phyloP scores from a whole-genome alignment of 2,888 invertebrate species.

The Panopea generosa region DNA sequence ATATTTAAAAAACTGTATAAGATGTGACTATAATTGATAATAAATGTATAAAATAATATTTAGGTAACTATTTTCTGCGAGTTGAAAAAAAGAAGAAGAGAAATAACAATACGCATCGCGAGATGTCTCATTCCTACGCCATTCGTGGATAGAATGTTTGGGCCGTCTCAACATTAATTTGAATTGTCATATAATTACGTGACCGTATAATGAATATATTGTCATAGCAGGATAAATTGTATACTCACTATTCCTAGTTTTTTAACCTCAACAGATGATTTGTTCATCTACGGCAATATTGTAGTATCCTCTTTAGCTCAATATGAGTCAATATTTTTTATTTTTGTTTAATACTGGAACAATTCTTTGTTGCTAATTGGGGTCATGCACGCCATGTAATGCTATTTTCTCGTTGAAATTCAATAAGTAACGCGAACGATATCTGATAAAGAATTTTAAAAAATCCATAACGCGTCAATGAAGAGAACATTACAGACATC shows the following conservation, averaged over 20 bases:
- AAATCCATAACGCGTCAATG: conserved; percentile 2
- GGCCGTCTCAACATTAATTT: conserved; percentile 1
- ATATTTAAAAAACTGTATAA: conserved; percentile 1
- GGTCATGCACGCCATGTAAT: conserved; percentile 1
- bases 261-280: not conserved
- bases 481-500: conserved; percentile 1
- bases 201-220: conserved; percentile 1
- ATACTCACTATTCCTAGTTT: conserved; percentile 3
- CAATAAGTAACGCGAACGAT: conserved; percentile 2
- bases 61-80: conserved; percentile 1
- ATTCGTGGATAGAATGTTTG: conserved; percentile 1
- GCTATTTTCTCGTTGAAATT: conserved; percentile 3
- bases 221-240: not conserved
- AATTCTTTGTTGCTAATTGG: conserved; percentile 1
- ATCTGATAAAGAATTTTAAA: conserved; percentile 1
- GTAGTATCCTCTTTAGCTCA: conserved; percentile 2
- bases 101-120: conserved; percentile 1
- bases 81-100: conserved; percentile 1
- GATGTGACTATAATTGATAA: conserved; percentile 3
- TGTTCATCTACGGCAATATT: conserved; percentile 1
- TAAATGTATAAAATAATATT: conserved; percentile 3
- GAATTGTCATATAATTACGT: conserved; percentile 3
- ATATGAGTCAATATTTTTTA: not conserved
- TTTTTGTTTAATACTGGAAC: conserved; percentile 3
- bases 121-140: conserved; percentile 1